Evolutionary conservation across 2,113 vertebrate species (phyloP).

Genomic region (Anarhynchus alexandrinus): DNA sequence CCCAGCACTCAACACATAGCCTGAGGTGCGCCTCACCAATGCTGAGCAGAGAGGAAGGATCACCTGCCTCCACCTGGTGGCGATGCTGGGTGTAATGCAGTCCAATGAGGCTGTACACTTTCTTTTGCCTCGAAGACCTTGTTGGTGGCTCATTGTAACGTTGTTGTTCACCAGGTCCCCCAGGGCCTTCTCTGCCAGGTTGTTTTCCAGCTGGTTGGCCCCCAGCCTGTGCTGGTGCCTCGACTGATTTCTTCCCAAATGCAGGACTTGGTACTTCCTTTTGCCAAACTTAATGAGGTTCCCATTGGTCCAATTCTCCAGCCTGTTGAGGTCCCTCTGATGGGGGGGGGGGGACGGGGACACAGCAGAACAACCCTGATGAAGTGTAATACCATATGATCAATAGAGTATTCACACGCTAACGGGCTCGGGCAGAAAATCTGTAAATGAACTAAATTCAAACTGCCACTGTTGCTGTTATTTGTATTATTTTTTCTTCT

Average conservation of each 20-base stretch:
- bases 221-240: neutral
- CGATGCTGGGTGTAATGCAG: neutral
- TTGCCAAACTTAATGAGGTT: neutral
- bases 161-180: neutral
- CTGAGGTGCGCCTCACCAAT: neutral
- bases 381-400: too few species aligned
- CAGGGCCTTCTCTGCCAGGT: neutral
- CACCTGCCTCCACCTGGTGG: neutral
- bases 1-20: too few species aligned
- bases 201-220: neutral
- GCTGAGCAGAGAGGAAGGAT: neutral
- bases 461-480: too few species aligned
- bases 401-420: too few species aligned
- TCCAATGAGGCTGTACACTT: neutral
- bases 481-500: too few species aligned
- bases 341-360: too few species aligned
- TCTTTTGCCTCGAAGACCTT: fast-evolving
- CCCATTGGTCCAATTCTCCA: neutral
- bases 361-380: too few species aligned
- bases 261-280: neutral
- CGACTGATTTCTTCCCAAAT: neutral
- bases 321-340: neutral
- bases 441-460: too few species aligned
- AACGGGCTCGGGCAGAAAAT: too few species aligned
- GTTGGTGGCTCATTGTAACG: neutral